Base-by-base conservation (phyloP, 2,888 invertebrate species). In the Beris chalybata region DNA sequence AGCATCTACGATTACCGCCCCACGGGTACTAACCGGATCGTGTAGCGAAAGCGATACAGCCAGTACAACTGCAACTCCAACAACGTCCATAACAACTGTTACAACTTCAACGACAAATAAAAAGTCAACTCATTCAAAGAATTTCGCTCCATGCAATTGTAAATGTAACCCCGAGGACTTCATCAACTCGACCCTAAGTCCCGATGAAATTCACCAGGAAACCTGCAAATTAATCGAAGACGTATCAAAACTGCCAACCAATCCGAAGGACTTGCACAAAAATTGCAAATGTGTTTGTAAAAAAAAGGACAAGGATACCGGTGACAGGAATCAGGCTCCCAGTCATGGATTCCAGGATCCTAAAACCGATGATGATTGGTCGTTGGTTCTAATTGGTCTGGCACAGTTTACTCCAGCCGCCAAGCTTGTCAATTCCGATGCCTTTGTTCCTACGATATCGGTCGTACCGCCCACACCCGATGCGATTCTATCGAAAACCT, bases 381-480 rank as follows among this genome's bases (percentile, higher is more conserved):
- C 89, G 2, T 77, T 89, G 11, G 86, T 89, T 84, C 77, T 89
- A 57, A 87, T 89, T 81, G 89, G 89, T n/a, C 72, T 85, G 69
- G 82, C 82, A 2, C 84, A 84, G 53, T 76, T 82, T n/a, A 82
- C 82, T 66, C 84, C 85, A 1, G 78, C 83, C 0, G 78, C 83
- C 12, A 81, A 82, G 76, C 76, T 86, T 73, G 74, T 86, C 73
- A 81, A 86, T 80, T 67, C 84, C 73, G 78, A 82, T 72, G 68
- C 73, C 50, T 75, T 76, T 68, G 77, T 89, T 71, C 89, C 89
- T 67, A 89, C 87, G 74, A 90, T 91, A 74, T 86, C 90, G 54
- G 87, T 91, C 68, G 85, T 90, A 67, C 90, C 91, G 67, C 89
- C 91, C 30, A 90, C 90, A 1, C 90, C 90, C 4, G 90, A 90